Evolutionary conservation across 2,888 invertebrate species (phyloP).

Genomic region (Cepaea hortensis): DNA sequence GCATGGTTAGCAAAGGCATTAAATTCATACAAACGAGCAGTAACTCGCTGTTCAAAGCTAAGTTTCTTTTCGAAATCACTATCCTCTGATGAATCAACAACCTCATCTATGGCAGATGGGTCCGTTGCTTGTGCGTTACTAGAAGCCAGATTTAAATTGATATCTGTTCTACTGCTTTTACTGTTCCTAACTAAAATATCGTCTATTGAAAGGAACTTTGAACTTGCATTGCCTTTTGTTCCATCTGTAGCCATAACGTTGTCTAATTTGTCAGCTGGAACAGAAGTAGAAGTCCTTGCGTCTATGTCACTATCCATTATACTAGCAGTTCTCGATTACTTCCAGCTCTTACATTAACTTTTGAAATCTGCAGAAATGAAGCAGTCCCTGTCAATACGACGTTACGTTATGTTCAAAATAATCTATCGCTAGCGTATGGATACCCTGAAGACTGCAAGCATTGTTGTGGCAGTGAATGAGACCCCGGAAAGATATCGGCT

Average conservation of each 20-base stretch:
- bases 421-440: too few relatives aligned
- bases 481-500: background rate
- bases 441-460: too few relatives aligned
- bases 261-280: background rate
- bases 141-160: background rate
- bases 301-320: background rate
- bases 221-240: background rate
- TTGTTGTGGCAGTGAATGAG: background rate
- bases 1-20: background rate
- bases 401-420: too few relatives aligned
- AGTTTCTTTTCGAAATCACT: background rate
- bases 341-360: background rate
- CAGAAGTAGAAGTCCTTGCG: background rate
- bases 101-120: background rate
- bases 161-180: background rate
- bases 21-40: background rate
- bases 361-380: too few relatives aligned
- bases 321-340: background rate
- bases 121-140: background rate
- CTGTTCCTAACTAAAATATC: constrained; percentile 18
- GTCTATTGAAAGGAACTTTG: constrained; percentile 31
- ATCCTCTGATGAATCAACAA: background rate
- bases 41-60: background rate
- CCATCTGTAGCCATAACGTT: background rate
- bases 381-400: too few relatives aligned